Evolutionary conservation across 1,140 invertebrate genomes (phyloP).

Genomic region (Asbolus verrucosus): DNA sequence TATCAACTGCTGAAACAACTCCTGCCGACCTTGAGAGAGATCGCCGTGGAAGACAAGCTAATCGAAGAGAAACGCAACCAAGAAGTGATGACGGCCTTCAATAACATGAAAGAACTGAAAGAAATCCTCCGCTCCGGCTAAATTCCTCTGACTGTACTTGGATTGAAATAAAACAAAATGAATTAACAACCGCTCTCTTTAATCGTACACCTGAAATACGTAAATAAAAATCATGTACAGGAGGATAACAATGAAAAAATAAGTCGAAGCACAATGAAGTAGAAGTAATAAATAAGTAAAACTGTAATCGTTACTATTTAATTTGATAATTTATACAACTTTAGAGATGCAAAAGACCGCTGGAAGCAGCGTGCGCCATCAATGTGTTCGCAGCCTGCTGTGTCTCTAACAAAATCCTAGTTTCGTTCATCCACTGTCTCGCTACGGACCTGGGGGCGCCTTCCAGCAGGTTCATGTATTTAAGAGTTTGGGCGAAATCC

Average conservation of each 20-base stretch:
- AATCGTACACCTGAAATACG: slow-evolving; percentile 21
- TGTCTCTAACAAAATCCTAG: slow-evolving; percentile 87
- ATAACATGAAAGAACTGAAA: slow-evolving; percentile 23
- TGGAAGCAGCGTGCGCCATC: slow-evolving; percentile 85
- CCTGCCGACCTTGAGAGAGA: slow-evolving; percentile 1
- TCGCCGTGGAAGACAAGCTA: slow-evolving; percentile 11
- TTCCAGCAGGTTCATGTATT: slow-evolving; percentile 90
- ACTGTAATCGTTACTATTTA: slow-evolving; percentile 41
- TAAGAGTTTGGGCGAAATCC: slow-evolving; percentile 84
- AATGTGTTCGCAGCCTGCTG: slow-evolving; percentile 89
- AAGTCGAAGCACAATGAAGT: slow-evolving; percentile 42
- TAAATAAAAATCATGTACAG: slow-evolving; percentile 10
- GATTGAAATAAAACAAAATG: slow-evolving; percentile 12
- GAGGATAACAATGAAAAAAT: slow-evolving; percentile 41
- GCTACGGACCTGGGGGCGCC: slow-evolving; percentile 88
- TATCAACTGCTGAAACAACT: slow-evolving; percentile 9
- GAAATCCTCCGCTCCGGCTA: slow-evolving; percentile 23
- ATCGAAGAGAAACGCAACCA: slow-evolving; percentile 26
- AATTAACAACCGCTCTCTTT: slow-evolving; percentile 26
- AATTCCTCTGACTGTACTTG: neutral
- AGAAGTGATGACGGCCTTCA: slow-evolving; percentile 34
- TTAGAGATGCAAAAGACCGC: slow-evolving; percentile 77
- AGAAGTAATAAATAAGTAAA: slow-evolving; percentile 37
- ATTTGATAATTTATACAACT: slow-evolving; percentile 37
- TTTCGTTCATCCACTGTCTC: slow-evolving; percentile 88